These are phyloP conservation scores for Strigamia maritima DNA, from an alignment of 2,888 invertebrate genomes.

Conservation along the genomic window DNA sequence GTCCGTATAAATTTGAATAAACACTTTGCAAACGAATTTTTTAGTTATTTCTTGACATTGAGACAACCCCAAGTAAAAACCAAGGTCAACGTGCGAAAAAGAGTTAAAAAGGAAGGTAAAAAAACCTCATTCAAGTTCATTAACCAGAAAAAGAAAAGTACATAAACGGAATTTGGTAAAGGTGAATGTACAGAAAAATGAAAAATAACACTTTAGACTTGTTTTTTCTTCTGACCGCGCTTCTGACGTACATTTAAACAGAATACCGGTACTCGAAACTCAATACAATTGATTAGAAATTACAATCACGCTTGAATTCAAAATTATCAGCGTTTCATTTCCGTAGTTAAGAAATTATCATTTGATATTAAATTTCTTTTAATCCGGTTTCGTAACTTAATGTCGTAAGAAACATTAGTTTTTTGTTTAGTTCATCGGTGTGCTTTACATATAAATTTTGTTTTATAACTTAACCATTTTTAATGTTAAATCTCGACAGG, in stretches of 20 bases:
- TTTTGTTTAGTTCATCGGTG: background rate
- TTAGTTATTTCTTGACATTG: slow-evolving; percentile 1
- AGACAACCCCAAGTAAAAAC: slow-evolving; percentile 15
- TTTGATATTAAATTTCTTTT: background rate
- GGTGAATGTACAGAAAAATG: background rate
- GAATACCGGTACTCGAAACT: background rate
- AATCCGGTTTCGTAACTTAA: slow-evolving; percentile 1
- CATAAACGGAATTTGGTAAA: background rate
- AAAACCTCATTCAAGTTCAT: background rate
- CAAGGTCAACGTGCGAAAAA: slow-evolving; percentile 7
- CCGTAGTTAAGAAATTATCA: background rate
- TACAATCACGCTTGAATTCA: background rate
- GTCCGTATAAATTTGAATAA: slow-evolving; percentile 5
- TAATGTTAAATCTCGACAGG: too few species aligned
- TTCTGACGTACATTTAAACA: background rate
- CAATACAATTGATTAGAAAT: background rate
- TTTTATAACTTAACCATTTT: too few species aligned
- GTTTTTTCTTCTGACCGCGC: too few species aligned
- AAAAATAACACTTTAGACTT: too few species aligned
- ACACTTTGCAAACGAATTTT: slow-evolving; percentile 10
- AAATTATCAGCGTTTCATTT: background rate
- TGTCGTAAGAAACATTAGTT: background rate
- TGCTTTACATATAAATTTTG: too few species aligned
- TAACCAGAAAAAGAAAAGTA: background rate
- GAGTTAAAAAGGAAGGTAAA: background rate